Evolutionary conservation across 2,888 invertebrate genomes (phyloP), one percentile per base, ranked within the genome.

Genomic region (Rhynchonema sp.): DNA sequence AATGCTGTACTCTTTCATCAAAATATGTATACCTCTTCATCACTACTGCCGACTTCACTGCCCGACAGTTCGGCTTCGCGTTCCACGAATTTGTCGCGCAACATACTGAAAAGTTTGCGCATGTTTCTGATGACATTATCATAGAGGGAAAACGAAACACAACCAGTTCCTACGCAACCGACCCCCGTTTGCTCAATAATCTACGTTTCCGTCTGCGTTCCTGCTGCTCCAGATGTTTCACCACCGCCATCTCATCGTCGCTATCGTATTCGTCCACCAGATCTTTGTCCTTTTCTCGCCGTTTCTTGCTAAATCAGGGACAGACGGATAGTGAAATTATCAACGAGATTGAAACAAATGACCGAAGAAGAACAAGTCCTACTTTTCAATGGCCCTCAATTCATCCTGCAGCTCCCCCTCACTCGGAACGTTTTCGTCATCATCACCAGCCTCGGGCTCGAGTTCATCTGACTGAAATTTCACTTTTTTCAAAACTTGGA

Each of bases 1-100:
- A 27, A 26, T n/a, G 26, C 49, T 17, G 28, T 27, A 55, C 9
- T 13, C 3, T 28, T 57, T 57, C 23, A 27, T 23, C 29, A 13
- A n/a, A n/a, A 57, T 46, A 13, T 3, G 72, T n/a, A 64, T 56
- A 74, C 74, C 30, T 74, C 74, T 59, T 80, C 78, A 71, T 89
- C 89, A 0, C 82, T 88, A 55, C 87, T 87, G 0, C 83, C 87
- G 82, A 84, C 86, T 65, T 89, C 89, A 1, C 86, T 87, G 69
- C 89, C 91, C 0, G 88, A 87, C 38, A 92, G 75, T 69, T 91
- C 91, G 0, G 91, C 91, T 75, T 92, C 91, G 49, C 83, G 80
- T 65, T 92, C 91, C 59, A 91, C 79, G 77, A 87, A 92, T 58
- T 85, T 84, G 58, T 61, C 62, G 46, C 67, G 62, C 9, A 70